Conservation (phyloP, 2,888 invertebrate genomes). For the Ligdia adustata region DNA sequence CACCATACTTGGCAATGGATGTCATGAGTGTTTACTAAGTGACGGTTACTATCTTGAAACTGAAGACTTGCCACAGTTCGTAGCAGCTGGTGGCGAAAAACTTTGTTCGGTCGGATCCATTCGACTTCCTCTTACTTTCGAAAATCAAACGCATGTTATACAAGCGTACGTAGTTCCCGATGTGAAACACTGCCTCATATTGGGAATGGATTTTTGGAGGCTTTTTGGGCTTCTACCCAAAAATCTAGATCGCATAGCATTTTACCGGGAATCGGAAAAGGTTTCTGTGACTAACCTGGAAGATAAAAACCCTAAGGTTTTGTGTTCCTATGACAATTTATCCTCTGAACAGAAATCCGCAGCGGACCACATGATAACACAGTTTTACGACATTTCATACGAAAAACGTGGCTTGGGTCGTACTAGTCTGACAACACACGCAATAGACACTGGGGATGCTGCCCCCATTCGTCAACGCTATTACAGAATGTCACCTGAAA, state of each 20-base stretch:
- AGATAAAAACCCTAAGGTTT: too few relatives aligned
- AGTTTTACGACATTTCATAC: slow-evolving; percentile 13
- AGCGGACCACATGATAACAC: slow-evolving; percentile 27
- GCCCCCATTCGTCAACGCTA: slow-evolving; percentile 38
- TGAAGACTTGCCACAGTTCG: background rate
- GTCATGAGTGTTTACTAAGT: background rate
- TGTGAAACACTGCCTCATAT: slow-evolving; percentile 7
- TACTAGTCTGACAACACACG: slow-evolving; percentile 31
- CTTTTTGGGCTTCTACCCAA: slow-evolving; percentile 13
- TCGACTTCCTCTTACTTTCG: slow-evolving; percentile 1
- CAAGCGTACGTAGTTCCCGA: slow-evolving; percentile 14
- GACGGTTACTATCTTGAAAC: background rate
- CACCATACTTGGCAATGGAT: slow-evolving; percentile 9
- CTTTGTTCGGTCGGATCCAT: slow-evolving; percentile 3
- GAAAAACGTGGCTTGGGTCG: slow-evolving; percentile 32
- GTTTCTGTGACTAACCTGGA: too few relatives aligned
- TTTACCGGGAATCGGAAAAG: background rate
- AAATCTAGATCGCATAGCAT: background rate
- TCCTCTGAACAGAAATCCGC: background rate
- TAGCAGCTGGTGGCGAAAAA: slow-evolving; percentile 11
- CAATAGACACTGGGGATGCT: slow-evolving; percentile 39
- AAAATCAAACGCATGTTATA: background rate
- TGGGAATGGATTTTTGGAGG: slow-evolving; percentile 24
- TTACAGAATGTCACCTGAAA: slow-evolving; percentile 39
- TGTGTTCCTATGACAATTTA: background rate